phyloP scores from a whole-genome alignment of 1,140 invertebrate genomes.

The Heliconius hermathena region DNA sequence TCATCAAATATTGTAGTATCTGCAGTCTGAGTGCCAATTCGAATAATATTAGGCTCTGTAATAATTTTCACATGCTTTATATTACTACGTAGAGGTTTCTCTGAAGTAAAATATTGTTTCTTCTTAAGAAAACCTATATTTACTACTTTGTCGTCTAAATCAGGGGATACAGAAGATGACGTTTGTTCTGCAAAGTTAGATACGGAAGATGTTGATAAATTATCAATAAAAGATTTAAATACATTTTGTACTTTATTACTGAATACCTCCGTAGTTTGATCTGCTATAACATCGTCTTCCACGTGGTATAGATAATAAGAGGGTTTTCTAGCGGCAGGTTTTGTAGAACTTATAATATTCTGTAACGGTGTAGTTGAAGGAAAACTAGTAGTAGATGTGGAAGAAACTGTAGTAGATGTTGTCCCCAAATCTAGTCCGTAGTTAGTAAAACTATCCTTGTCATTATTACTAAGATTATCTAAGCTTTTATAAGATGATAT shows the following conservation, averaged over 20 bases:
- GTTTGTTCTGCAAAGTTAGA: conserved; percentile 47
- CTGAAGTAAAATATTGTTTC: conserved; percentile 53
- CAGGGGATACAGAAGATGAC: conserved; percentile 45
- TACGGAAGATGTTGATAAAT: conserved; percentile 51
- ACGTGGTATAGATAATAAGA: conserved; percentile 68
- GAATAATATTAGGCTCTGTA: conserved; percentile 55
- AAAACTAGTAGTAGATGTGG: conserved; percentile 44
- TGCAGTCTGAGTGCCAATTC: conserved; percentile 42
- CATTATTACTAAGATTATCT: conserved; percentile 64
- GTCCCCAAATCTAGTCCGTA: conserved; percentile 32
- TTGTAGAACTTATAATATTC: conserved; percentile 42
- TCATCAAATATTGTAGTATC: conserved; percentile 4
- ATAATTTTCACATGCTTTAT: conserved; percentile 64
- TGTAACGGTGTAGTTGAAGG: conserved; percentile 47
- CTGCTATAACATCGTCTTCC: conserved; percentile 58
- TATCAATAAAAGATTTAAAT: conserved; percentile 69
- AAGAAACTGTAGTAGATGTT: conserved; percentile 49
- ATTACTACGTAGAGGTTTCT: conserved; percentile 57
- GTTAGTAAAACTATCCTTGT: conserved; percentile 37
- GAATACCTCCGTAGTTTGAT: conserved; percentile 73
- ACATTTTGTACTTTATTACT: conserved; percentile 66
- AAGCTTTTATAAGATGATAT: conserved; percentile 70
- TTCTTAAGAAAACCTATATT: conserved; percentile 72
- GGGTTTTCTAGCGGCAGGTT: conserved; percentile 45
- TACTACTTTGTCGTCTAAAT: conserved; percentile 57